phyloP scores from a whole-genome alignment of 2,797 vertebrate species.

The Tenualosa ilisha region DNA sequence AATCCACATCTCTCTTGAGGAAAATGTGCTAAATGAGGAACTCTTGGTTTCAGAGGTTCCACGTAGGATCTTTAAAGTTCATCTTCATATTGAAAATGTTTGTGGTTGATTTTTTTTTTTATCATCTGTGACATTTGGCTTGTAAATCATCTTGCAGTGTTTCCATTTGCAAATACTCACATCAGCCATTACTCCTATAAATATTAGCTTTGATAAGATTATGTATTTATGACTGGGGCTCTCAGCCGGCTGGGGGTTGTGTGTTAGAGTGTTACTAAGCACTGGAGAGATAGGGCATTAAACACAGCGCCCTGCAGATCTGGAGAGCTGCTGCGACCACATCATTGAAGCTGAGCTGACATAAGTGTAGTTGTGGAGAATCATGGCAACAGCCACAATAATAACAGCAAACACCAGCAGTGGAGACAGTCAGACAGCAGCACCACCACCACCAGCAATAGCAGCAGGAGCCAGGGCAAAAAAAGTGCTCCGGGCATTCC shows the following conservation, averaged over 20 bases:
- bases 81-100: neutral
- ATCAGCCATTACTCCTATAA: neutral
- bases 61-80: neutral
- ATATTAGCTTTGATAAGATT: neutral
- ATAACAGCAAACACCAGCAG: slow-evolving; percentile 16
- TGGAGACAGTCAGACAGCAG: neutral
- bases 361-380: neutral
- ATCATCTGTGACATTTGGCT: neutral
- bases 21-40: neutral
- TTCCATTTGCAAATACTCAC: neutral
- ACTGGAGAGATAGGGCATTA: neutral
- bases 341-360: neutral
- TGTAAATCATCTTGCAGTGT: neutral
- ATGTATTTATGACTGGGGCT: neutral
- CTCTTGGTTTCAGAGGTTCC: neutral
- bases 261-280: neutral
- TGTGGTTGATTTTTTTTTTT: neutral
- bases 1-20: neutral
- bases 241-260: neutral
- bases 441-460: neutral
- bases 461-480: neutral
- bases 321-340: neutral
- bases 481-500: neutral
- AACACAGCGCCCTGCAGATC: neutral
- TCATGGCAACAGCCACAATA: slow-evolving; percentile 16